Conservation (phyloP, 2,113 vertebrate species). For the Neomonachus schauinslandi region DNA sequence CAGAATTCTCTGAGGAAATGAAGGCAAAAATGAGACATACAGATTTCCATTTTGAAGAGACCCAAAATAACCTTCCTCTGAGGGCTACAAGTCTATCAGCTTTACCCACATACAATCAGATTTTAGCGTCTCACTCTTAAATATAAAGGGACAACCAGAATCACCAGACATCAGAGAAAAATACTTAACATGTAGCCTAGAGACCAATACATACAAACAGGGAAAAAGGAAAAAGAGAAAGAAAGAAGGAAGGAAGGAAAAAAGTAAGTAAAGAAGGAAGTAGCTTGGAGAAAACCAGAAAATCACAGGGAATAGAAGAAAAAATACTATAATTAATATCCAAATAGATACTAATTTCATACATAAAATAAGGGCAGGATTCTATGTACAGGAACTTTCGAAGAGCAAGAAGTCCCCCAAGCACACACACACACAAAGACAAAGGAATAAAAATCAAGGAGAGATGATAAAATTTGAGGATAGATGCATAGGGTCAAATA, state of each 20-base stretch:
- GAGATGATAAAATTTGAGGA: background rate
- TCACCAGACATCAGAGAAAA: background rate
- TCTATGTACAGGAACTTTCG: background rate
- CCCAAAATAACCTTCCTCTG: background rate
- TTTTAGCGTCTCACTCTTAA: background rate
- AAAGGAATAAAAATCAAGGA: background rate
- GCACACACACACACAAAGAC: background rate
- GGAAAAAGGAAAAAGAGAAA: background rate
- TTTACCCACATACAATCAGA: background rate
- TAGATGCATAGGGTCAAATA: background rate
- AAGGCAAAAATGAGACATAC: background rate
- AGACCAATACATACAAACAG: background rate
- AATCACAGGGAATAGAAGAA: background rate
- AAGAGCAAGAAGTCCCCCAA: background rate
- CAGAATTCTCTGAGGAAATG: background rate
- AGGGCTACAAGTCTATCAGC: background rate
- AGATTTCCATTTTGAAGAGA: background rate
- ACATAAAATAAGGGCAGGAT: background rate
- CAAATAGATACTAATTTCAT: background rate
- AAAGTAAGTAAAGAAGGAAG: accelerated
- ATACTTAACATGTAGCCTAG: background rate
- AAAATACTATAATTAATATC: background rate
- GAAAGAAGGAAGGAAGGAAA: background rate
- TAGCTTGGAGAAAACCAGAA: background rate
- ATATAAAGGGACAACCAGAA: background rate